Evolutionary conservation across 2,888 invertebrate genomes (phyloP).

Genomic region (Dione vanillae): DNA sequence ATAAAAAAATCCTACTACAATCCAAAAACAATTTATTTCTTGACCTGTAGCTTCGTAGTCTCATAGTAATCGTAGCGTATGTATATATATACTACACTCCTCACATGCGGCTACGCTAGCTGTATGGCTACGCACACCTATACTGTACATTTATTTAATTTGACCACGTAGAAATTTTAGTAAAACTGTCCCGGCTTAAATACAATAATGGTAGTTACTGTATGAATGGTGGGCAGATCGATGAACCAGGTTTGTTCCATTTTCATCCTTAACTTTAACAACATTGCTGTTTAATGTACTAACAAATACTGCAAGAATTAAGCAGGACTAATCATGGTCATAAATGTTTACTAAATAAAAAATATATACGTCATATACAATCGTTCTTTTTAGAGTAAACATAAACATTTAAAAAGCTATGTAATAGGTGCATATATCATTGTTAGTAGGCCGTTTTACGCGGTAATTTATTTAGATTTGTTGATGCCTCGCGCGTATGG

Average conservation of each 20-base stretch:
- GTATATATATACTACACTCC: neutral
- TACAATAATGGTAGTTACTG: neutral
- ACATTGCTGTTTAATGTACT: too few relatives aligned
- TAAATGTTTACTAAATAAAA: too few relatives aligned
- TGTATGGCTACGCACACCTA: constrained; percentile 14
- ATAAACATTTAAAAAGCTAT: neutral
- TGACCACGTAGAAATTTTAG: constrained; percentile 6
- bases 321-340: too few relatives aligned
- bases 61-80: constrained; percentile 10
- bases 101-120: constrained; percentile 12
- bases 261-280: too few relatives aligned
- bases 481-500: neutral
- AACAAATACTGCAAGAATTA: too few relatives aligned
- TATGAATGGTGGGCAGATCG: too few relatives aligned
- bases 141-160: constrained; percentile 15
- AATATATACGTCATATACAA: too few relatives aligned
- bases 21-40: neutral
- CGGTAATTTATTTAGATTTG: constrained; percentile 5
- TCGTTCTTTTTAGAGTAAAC: neutral
- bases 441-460: neutral
- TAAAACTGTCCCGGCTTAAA: constrained; percentile 6
- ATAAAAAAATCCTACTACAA: neutral
- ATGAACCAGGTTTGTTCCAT: too few relatives aligned
- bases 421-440: constrained; percentile 7
- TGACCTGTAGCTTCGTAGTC: neutral